Evolutionary conservation across 2,888 invertebrate genomes (phyloP).

Genomic region (Apotomis turbidana): DNA sequence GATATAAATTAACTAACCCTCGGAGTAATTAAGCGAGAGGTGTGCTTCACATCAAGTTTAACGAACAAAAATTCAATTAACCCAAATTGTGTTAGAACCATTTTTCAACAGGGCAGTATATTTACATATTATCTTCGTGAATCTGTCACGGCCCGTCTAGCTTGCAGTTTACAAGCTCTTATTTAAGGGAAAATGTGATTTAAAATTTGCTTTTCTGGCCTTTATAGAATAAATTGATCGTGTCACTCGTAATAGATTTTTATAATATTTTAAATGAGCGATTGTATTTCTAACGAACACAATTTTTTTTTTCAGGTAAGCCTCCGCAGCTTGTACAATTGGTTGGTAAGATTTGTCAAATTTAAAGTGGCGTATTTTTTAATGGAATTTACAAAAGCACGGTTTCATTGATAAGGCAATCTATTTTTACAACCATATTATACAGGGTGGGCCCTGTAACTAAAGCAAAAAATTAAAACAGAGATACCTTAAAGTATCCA

Average conservation of each 20-base stretch:
- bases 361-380: no score
- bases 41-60: conserved; percentile 75
- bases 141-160: conserved; percentile 56
- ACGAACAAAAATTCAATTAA: conserved; percentile 80
- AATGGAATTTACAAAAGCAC: no score
- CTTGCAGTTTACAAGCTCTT: conserved; percentile 51
- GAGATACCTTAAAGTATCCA: no score
- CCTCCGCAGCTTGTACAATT: neutral
- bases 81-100: conserved; percentile 71
- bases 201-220: conserved; percentile 41
- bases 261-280: neutral
- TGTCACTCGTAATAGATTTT: conserved; percentile 2
- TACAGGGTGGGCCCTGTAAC: no score
- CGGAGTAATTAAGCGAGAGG: conserved; percentile 77
- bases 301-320: conserved; percentile 35
- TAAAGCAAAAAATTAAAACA: no score
- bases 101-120: conserved; percentile 66
- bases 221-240: conserved; percentile 19
- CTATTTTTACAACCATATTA: no score
- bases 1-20: conserved; percentile 81
- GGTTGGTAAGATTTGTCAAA: neutral
- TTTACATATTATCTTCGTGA: conserved; percentile 65
- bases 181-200: conserved; percentile 46
- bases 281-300: neutral
- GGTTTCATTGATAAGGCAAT: no score